Evolutionary conservation across 2,888 invertebrate genomes (phyloP).

Genomic region (Latrodectus elegans): DNA sequence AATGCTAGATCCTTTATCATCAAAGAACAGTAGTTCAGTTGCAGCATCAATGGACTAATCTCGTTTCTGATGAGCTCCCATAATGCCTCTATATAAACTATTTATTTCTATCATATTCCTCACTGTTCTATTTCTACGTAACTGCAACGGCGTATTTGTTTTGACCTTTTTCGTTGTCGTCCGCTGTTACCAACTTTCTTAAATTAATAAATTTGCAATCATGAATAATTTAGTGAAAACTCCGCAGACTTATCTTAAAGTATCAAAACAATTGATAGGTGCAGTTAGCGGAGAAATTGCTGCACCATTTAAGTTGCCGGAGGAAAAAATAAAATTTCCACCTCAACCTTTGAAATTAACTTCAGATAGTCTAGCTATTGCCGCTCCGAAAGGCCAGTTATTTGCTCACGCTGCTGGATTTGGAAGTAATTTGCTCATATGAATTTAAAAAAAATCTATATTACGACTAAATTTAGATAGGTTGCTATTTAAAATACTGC

Average conservation of each 20-base stretch:
- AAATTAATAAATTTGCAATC: background rate
- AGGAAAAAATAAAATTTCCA: constrained; percentile 32
- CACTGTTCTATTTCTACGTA: background rate
- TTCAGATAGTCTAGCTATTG: constrained; percentile 19
- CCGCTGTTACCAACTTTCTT: background rate
- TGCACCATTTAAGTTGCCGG: constrained; percentile 16
- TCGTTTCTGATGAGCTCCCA: too few species aligned
- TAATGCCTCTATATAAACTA: background rate
- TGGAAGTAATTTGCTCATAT: constrained; percentile 46
- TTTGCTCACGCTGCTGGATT: constrained; percentile 47
- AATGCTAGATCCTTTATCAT: too few species aligned
- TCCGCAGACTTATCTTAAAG: constrained; percentile 33
- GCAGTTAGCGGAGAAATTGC: constrained; percentile 47
- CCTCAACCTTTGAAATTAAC: constrained; percentile 43
- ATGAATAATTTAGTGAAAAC: constrained; percentile 50
- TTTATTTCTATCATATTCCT: background rate
- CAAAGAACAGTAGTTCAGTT: too few species aligned
- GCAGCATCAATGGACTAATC: too few species aligned
- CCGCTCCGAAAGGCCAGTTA: constrained; percentile 49
- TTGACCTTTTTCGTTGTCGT: constrained; percentile 32
- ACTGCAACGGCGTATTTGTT: background rate
- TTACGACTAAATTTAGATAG: too few species aligned
- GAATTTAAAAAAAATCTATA: too few species aligned
- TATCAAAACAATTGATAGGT: constrained; percentile 47
- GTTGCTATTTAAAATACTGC: too few species aligned